Percentiles rank a stretch among this genome's conserved stretches.
These are phyloP conservation scores for Phalacrocorax aristotelis DNA, from an alignment of 2,113 vertebrate species.

Conservation along the genomic window DNA sequence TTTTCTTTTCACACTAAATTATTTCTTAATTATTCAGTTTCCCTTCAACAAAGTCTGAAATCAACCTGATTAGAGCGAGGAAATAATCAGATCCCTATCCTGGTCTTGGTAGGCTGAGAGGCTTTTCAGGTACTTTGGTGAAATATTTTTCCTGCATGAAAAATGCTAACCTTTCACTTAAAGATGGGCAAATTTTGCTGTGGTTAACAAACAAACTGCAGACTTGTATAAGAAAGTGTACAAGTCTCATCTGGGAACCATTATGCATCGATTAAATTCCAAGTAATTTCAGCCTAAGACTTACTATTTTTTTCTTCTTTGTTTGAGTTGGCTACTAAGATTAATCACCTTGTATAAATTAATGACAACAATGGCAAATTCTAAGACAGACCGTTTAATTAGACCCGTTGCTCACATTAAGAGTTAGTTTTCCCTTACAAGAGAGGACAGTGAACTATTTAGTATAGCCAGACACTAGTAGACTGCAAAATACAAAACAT, in stretches of 20 bases:
- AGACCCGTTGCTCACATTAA: conserved; percentile 25
- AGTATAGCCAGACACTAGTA: neutral
- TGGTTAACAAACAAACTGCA: neutral
- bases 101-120: neutral
- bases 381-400: conserved; percentile 17
- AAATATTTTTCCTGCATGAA: neutral
- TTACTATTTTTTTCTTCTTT: conserved; percentile 37
- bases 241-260: conserved; percentile 11
- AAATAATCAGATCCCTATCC: neutral
- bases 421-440: conserved; percentile 5
- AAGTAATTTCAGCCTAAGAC: conserved; percentile 40
- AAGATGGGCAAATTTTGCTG: neutral
- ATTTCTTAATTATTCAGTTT: neutral
- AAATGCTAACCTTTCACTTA: neutral
- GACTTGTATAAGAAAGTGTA: neutral
- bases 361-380: conserved; percentile 49
- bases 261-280: conserved; percentile 30
- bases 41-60: neutral
- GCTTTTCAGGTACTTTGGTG: neutral
- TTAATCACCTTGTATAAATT: conserved; percentile 22
- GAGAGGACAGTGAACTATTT: neutral
- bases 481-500: neutral
- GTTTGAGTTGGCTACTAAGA: conserved; percentile 19
- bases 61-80: neutral
- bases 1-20: neutral